Evolutionary conservation across 2,888 invertebrate species (phyloP), one percentile per base, ranked within the genome.

Genomic region (Temnothorax rugatulus): DNA sequence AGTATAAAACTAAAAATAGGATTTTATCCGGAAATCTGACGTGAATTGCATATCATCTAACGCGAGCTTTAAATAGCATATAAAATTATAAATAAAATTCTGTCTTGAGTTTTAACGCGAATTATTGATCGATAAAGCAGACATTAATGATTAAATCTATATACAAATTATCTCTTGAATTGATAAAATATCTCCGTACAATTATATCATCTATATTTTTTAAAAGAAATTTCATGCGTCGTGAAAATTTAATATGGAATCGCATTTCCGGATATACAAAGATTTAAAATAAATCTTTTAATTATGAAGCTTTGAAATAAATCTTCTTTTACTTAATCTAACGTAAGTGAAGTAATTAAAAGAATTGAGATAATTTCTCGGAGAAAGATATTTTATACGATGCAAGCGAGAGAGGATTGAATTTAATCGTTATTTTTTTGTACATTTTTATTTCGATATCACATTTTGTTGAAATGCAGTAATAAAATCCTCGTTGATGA

Each of bases 261-360:
- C 25, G 1, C 25, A 66, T 66, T 44, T 66, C 21, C 47, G 13
- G 44, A 47, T 44, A 25, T 63, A 41, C 4, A 9, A 29, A 68
- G 44, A 44, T 66, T 66, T 66, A 66, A 44, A 66, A 66, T 44
- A 66, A 44, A 44, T 44, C 29, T 68, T 68, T 29, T 47, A 68
- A 47, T 68, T 47, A 66, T 15, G 9, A 68, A 29, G 44, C 44
- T 66, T 66, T 66, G 25, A 66, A 44, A 44, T 66, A 66, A 66
- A 44, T 66, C 47, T 68, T 47, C 64, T 47, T 47, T 47, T 18
- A 29, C 9, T 47, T 68, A 47, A 25, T 66, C 64, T 8, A 25
- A 15, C 21, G n/a, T 18, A 68, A 44, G 41, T 64, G 7, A 21
- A 66, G 15, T 66, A 66, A 66, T 66, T 66, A 44, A 66, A 44